These are phyloP conservation scores for Clavelina lepadiformis DNA, from an alignment of 23 tunicate species.

Conservation along the genomic window DNA sequence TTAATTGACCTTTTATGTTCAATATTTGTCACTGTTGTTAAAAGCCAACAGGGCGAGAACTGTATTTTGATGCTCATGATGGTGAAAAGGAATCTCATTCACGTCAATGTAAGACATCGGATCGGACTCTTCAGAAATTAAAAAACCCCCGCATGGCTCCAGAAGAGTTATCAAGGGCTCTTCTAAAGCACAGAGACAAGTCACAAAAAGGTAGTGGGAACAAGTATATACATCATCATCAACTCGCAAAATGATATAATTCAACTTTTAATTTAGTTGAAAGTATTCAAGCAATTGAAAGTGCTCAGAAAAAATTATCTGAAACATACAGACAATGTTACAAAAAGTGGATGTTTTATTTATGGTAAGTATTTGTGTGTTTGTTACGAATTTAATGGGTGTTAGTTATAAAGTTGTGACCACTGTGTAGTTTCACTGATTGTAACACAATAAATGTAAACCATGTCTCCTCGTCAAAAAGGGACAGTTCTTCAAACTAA, in stretches of 20 bases:
- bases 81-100: constrained; percentile 1
- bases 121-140: constrained; percentile 45
- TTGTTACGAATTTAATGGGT: not conserved
- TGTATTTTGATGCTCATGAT: constrained; percentile 64
- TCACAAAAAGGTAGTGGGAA: not conserved
- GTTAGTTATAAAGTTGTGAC: not conserved
- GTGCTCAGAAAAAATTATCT: constrained; percentile 3
- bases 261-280: constrained; percentile 2
- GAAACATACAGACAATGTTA: constrained; percentile 24
- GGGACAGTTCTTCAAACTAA: no score
- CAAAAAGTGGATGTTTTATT: constrained; percentile 61
- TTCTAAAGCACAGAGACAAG: constrained; percentile 13
- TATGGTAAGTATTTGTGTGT: constrained; percentile 15
- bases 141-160: constrained; percentile 36
- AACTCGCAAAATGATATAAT: not conserved
- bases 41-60: constrained; percentile 51
- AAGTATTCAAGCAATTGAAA: constrained; percentile 14
- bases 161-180: constrained; percentile 18
- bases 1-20: not conserved
- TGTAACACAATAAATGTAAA: not conserved
- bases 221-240: no score
- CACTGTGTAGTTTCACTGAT: not conserved
- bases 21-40: not conserved
- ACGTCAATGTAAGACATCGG: constrained; percentile 61
- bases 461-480: not conserved